phyloP scores from a whole-genome alignment of 2,888 invertebrate genomes.

The Dermolepida albohirtum region DNA sequence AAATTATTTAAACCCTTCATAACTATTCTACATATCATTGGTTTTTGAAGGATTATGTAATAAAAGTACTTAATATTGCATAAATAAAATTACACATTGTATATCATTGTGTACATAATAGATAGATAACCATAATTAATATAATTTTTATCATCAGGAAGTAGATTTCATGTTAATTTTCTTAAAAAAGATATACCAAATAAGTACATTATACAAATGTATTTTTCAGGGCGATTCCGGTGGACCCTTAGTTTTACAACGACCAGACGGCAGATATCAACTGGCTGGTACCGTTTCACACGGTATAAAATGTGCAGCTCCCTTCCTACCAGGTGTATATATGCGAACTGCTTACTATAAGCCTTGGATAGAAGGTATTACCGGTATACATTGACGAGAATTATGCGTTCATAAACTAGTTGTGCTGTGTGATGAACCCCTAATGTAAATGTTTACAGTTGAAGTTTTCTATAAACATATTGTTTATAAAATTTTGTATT shows the following conservation, averaged over 20 bases:
- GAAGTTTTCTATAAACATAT: slow-evolving; percentile 36
- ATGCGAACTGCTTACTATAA: slow-evolving; percentile 94
- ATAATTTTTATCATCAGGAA: too few relatives aligned
- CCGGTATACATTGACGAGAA: slow-evolving; percentile 74
- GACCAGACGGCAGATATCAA: slow-evolving; percentile 87
- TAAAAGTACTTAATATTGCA: too few relatives aligned
- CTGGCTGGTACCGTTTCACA: slow-evolving; percentile 93
- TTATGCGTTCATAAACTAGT: slow-evolving; percentile 13
- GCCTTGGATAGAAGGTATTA: slow-evolving; percentile 89
- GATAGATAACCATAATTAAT: too few relatives aligned
- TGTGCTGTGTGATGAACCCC: slow-evolving; percentile 54
- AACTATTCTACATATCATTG: too few relatives aligned
- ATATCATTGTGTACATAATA: too few relatives aligned
- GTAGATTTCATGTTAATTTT: too few relatives aligned
- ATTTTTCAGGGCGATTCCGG: slow-evolving; percentile 88
- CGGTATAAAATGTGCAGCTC: slow-evolving; percentile 94
- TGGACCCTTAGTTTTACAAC: slow-evolving; percentile 86
- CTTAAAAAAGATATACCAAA: too few relatives aligned
- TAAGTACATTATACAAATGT: too few relatives aligned
- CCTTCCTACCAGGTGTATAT: slow-evolving; percentile 92
- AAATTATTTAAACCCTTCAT: too few relatives aligned
- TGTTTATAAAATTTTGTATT: slow-evolving; percentile 44
- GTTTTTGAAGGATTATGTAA: too few relatives aligned
- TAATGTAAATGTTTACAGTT: slow-evolving; percentile 50
- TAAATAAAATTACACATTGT: too few relatives aligned